A percentile compares a stretch with the other conserved stretches of the same genome.
phyloP scores from a whole-genome alignment of 1,140 invertebrate species.

The Brachionus rotundiformis region DNA sequence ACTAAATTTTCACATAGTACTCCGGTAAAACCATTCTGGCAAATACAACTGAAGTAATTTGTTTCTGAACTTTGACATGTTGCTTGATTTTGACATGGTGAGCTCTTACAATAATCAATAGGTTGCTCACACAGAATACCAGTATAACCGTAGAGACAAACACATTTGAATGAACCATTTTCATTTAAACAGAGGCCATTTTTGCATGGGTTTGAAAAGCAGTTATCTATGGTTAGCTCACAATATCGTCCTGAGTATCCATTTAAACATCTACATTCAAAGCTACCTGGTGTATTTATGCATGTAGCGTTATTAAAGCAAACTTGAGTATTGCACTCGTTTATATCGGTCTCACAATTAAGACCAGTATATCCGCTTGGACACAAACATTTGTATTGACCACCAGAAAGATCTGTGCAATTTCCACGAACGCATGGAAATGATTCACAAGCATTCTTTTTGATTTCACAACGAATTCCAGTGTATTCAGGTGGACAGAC shows the following conservation, averaged over 20 bases:
- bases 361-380: slow-evolving; percentile 58
- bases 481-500: slow-evolving; percentile 78
- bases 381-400: slow-evolving; percentile 61
- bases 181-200: slow-evolving; percentile 55
- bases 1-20: slow-evolving; percentile 80
- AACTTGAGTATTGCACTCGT: slow-evolving; percentile 35
- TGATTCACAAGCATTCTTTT: slow-evolving; percentile 81
- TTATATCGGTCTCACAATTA: slow-evolving; percentile 51
- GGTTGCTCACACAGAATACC: neutral
- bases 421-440: slow-evolving; percentile 77
- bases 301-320: slow-evolving; percentile 51
- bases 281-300: slow-evolving; percentile 52
- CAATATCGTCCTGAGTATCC: slow-evolving; percentile 53
- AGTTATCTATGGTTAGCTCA: slow-evolving; percentile 57
- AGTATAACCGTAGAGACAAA: slow-evolving; percentile 25
- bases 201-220: slow-evolving; percentile 55
- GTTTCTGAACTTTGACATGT: slow-evolving; percentile 68
- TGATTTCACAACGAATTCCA: slow-evolving; percentile 84
- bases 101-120: neutral
- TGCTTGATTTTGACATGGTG: slow-evolving; percentile 85
- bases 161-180: slow-evolving; percentile 9
- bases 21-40: slow-evolving; percentile 52
- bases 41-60: slow-evolving; percentile 53
- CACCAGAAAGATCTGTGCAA: slow-evolving; percentile 70
- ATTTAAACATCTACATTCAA: slow-evolving; percentile 52